Percentiles rank a stretch among this genome's conserved stretches.
Conservation (phyloP, 1,140 invertebrate species). For the Macrosteles quadrilineatus region DNA sequence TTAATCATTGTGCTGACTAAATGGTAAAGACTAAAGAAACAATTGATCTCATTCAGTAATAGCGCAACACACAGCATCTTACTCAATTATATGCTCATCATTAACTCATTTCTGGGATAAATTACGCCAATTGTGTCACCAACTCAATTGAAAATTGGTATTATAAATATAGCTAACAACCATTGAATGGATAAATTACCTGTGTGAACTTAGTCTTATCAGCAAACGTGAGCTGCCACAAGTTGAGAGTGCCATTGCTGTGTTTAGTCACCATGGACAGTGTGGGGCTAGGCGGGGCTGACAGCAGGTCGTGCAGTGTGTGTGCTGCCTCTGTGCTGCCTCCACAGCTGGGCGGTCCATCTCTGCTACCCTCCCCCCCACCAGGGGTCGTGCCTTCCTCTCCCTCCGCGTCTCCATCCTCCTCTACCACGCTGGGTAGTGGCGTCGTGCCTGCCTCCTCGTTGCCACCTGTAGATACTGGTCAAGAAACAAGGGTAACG, state of each 20-base stretch:
- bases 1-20: too few species aligned
- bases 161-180: too few species aligned
- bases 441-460: conserved; percentile 56
- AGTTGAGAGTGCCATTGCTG: conserved; percentile 94
- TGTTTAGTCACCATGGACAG: conserved; percentile 99
- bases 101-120: too few species aligned
- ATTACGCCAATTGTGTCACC: too few species aligned
- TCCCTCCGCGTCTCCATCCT: conserved; percentile 50
- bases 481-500: too few species aligned
- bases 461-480: conserved; percentile 20
- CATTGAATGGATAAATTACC: too few species aligned
- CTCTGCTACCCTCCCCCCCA: conserved; percentile 51
- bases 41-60: too few species aligned
- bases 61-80: too few species aligned
- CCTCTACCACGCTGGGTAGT: conserved; percentile 69
- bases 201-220: conserved; percentile 96
- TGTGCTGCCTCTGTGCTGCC: conserved; percentile 45
- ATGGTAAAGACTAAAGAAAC: too few species aligned
- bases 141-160: too few species aligned
- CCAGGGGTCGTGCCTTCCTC: conserved; percentile 48
- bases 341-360: conserved; percentile 39
- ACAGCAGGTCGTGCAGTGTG: conserved; percentile 59
- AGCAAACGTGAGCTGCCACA: conserved; percentile 96
- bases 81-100: too few species aligned
- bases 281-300: conserved; percentile 70